Percentiles rank a stretch among this genome's conserved stretches.
Conservation (phyloP, 2,888 invertebrate species). For the Phorcus lineatus region DNA sequence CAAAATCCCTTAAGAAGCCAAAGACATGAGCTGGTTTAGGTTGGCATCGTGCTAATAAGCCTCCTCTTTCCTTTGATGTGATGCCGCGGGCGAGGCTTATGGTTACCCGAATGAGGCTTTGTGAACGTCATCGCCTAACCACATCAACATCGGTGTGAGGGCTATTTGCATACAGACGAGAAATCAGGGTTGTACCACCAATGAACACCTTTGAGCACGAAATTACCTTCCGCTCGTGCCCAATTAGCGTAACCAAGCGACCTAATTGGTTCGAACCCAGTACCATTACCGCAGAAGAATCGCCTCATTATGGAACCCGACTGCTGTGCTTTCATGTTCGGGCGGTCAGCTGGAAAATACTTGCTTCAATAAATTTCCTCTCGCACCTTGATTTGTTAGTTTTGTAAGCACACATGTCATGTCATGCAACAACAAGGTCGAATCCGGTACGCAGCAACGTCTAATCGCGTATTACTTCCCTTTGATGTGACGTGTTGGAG, state of each 20-base stretch:
- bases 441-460: not conserved
- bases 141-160: not conserved
- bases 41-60: not conserved
- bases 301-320: not conserved
- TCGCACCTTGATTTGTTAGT: not conserved
- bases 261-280: not conserved
- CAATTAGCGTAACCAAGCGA: not conserved
- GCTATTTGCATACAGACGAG: constrained; percentile 8
- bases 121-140: not conserved
- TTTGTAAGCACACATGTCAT: constrained; percentile 3
- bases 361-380: not conserved
- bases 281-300: not conserved
- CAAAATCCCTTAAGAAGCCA: not conserved
- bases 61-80: not conserved
- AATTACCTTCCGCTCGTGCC: not conserved
- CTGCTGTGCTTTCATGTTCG: not conserved
- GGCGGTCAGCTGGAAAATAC: not conserved
- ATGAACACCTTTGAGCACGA: not conserved
- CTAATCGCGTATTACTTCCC: not conserved
- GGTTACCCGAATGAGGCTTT: not conserved
- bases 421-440: not conserved
- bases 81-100: not conserved
- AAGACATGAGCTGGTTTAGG: not conserved
- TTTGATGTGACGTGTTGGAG: not conserved
- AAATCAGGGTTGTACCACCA: not conserved